A percentile compares a stretch with the other conserved stretches of the same genome.
Conservation (phyloP, 2,888 invertebrate species). For the Polymixis flavicincta region DNA sequence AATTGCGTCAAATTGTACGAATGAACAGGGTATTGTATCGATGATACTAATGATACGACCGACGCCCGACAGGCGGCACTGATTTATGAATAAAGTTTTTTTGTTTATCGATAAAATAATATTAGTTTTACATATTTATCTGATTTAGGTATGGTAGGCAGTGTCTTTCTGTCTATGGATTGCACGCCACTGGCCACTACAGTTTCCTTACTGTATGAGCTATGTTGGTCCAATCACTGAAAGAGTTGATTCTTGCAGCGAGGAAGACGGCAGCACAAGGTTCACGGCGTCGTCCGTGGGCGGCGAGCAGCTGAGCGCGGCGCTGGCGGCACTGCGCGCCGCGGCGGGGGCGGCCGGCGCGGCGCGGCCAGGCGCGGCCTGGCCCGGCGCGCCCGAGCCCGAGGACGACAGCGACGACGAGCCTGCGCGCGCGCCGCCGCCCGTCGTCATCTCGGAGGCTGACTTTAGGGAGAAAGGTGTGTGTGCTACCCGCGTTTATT, state of each 20-base stretch:
- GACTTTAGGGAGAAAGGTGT: slow-evolving; percentile 88
- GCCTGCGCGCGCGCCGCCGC: slow-evolving; percentile 75
- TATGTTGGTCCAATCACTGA: no score
- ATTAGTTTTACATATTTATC: no score
- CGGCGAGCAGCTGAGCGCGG: slow-evolving; percentile 74
- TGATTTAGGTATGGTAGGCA: no score
- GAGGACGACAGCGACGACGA: slow-evolving; percentile 76
- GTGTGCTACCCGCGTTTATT: not conserved
- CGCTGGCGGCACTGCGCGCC: slow-evolving; percentile 68
- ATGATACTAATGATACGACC: no score
- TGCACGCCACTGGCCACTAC: no score
- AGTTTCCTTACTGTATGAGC: no score
- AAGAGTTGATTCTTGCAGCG: slow-evolving; percentile 54
- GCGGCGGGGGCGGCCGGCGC: slow-evolving; percentile 19
- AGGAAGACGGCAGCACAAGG: slow-evolving; percentile 70
- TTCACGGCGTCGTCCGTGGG: slow-evolving; percentile 76
- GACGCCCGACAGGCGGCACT: no score
- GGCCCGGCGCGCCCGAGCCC: slow-evolving; percentile 45
- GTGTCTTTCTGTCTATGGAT: no score
- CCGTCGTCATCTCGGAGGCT: slow-evolving; percentile 86
- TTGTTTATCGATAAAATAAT: no score
- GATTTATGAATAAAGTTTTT: no score
- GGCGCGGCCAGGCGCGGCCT: slow-evolving; percentile 3
- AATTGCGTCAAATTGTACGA: no score
- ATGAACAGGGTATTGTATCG: no score